These are phyloP conservation scores for Phaetusa simplex DNA, from an alignment of 2,113 vertebrate species.

Conservation along the genomic window DNA sequence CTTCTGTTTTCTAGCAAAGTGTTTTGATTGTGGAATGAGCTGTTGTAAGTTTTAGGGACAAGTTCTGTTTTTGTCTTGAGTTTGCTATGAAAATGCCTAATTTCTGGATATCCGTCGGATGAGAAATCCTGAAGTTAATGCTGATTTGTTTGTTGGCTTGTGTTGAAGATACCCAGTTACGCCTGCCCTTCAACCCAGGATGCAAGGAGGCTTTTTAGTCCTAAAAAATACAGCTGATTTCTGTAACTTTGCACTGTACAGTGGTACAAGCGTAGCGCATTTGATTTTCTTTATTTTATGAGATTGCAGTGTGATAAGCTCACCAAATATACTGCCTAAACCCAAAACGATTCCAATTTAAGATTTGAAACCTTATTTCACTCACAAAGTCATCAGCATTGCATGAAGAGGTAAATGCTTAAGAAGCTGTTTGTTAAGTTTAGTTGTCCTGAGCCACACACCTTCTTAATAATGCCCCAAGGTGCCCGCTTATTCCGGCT, in stretches of 20 bases:
- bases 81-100: neutral
- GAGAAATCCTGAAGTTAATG: neutral
- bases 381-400: neutral
- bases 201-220: neutral
- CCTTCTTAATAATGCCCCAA: neutral
- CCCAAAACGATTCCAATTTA: neutral
- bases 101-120: neutral
- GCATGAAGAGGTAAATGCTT: neutral
- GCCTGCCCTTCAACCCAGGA: neutral
- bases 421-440: neutral
- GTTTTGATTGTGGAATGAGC: neutral
- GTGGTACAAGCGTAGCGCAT: neutral
- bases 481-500: neutral
- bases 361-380: neutral
- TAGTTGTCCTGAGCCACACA: neutral
- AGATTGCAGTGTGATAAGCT: neutral
- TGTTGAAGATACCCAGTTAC: neutral
- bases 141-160: neutral
- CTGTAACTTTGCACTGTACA: neutral
- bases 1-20: neutral
- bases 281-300: neutral
- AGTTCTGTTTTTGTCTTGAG: neutral
- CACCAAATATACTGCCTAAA: neutral
- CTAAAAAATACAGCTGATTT: neutral
- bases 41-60: neutral